These are phyloP conservation scores for Phoxinus dragarum DNA, from an alignment of 2,797 vertebrate species.

Conservation along the genomic window DNA sequence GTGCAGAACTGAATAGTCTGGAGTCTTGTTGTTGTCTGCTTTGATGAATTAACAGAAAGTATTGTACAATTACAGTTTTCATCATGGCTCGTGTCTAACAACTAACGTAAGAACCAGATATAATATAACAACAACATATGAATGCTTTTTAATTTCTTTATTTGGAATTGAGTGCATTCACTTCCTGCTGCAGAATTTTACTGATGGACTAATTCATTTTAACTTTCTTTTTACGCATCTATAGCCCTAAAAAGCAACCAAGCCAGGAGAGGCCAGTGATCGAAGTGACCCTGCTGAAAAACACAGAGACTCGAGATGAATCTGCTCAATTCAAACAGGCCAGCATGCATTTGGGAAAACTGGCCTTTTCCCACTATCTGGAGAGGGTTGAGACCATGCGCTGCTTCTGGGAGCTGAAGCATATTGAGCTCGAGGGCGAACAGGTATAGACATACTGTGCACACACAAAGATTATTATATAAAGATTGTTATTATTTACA, in stretches of 20 bases:
- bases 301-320: slow-evolving; percentile 60
- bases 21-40: not conserved
- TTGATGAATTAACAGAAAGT: not conserved
- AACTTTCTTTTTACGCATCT: not conserved
- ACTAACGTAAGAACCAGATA: too few relatives aligned
- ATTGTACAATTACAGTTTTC: not conserved
- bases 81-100: not conserved
- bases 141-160: not conserved
- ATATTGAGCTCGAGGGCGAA: slow-evolving; percentile 62
- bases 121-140: not conserved
- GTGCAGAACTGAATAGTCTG: not conserved
- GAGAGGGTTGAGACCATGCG: slow-evolving; percentile 77
- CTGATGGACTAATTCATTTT: not conserved
- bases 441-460: slow-evolving; percentile 39
- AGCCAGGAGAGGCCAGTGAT: slow-evolving; percentile 33
- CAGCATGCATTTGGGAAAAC: slow-evolving; percentile 69
- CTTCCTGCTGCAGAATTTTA: not conserved
- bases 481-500: not conserved
- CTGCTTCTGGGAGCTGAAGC: slow-evolving; percentile 79
- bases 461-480: not conserved
- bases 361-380: slow-evolving; percentile 76
- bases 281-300: slow-evolving; percentile 57
- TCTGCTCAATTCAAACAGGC: slow-evolving; percentile 73
- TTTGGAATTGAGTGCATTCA: not conserved
- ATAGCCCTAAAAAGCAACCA: slow-evolving; percentile 49